Base-by-base conservation (phyloP, 2,888 invertebrate species). In the Oscheius sp. region DNA sequence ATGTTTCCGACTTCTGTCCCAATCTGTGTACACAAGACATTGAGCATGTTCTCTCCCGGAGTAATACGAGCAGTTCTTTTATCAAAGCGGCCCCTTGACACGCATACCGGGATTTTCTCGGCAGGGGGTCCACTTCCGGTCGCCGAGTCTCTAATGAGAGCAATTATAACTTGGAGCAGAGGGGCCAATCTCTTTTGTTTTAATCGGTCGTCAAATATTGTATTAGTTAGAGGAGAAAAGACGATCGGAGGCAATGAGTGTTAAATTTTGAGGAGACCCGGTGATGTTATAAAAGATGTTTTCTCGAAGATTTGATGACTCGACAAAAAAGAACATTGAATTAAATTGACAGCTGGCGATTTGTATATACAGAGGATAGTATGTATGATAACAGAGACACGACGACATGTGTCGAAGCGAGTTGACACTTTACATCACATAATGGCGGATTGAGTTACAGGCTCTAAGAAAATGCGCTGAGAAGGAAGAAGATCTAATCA, bases 71-170 rank as follows among this genome's bases (percentile, higher is more conserved):
- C n/a, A 41, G 27, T 49, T n/a, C 66, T 66, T 66, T 66, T 52
- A 66, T 66, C 52, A 61, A 9, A 52, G 29, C 66, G 52, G 27
- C 27, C 66, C 21, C 66, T 66, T 66, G 66, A 66, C 66, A 66
- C 66, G 27, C 46, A 66, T 66, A 66, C 66, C 16, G 45, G 41
- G 21, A 61, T 61, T 61, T 66, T 49, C 66, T 29, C 66, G 25
- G 66, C 66, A 23, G 61, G 61, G 61, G 41, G 55, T 9, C 25
- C 23, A 66, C 66, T 66, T 66, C 66, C 66, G 66, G 66, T 49
- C 52, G 43, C 9, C 41, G 16, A 45, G 43, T 12, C 13, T 12
- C 27, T 18, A 49, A 66, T 52, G 66, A 52, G 52, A 5, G 66
- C 66, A 52, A 66, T 66, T 66, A 52, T 5, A 43, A 61, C 41